Evolutionary conservation across 2,797 vertebrate genomes (phyloP).

Genomic region (Mus spretus): DNA sequence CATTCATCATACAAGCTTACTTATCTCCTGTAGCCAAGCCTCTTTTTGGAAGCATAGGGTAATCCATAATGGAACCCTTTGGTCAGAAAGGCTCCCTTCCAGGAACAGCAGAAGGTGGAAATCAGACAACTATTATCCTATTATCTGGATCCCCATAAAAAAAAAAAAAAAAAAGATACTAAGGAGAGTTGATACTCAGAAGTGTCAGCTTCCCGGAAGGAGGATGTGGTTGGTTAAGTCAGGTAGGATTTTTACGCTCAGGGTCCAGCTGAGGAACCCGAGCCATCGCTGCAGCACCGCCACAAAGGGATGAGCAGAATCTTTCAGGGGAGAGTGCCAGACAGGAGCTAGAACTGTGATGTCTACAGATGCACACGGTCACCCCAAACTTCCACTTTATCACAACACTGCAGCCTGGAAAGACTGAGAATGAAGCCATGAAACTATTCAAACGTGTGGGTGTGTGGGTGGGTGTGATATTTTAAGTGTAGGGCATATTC

Average conservation of each 20-base stretch:
- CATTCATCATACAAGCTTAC: neutral
- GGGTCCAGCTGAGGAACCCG: neutral
- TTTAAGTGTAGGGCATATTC: neutral
- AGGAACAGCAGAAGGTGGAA: neutral
- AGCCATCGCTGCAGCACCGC: neutral
- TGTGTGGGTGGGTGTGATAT: neutral
- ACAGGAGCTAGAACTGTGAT: neutral
- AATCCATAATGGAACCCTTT: neutral
- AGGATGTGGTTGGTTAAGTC: neutral
- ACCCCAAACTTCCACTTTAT: neutral
- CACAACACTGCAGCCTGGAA: neutral
- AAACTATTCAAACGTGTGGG: neutral
- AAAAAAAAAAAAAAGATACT: no score
- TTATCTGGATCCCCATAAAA: neutral
- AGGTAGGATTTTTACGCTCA: no score
- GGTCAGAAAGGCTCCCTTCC: neutral
- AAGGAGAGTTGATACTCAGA: neutral
- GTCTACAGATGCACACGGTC: rapidly evolving
- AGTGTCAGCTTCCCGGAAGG: neutral
- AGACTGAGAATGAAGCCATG: neutral
- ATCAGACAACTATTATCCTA: neutral
- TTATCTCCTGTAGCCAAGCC: neutral
- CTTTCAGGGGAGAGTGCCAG: neutral
- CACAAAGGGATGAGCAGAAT: neutral
- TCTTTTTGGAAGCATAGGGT: neutral